Evolutionary conservation across 1,140 invertebrate species (phyloP).

Genomic region (Magallana angulata): DNA sequence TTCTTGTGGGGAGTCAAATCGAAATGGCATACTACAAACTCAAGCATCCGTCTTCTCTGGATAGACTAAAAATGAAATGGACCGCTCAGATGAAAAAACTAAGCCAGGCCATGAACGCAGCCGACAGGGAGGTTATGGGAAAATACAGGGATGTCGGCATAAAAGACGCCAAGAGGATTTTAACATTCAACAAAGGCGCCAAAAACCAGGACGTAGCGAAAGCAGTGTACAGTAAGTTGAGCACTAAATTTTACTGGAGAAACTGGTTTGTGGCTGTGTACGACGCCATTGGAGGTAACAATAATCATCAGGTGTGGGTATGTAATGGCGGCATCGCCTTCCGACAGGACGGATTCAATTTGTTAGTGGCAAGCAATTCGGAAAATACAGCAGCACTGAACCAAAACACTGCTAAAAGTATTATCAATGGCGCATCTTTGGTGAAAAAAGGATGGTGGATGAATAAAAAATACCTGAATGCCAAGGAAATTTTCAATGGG

Average conservation of each 20-base stretch:
- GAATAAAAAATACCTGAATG: not conserved
- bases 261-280: conserved; percentile 24
- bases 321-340: not conserved
- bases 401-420: not conserved
- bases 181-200: not conserved
- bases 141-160: not conserved
- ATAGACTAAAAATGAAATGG: not conserved
- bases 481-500: not conserved
- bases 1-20: not conserved
- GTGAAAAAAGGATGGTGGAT: not conserved
- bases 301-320: not conserved
- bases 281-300: not conserved
- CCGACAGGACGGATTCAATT: not conserved
- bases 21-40: not conserved
- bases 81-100: not conserved
- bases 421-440: not conserved
- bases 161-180: not conserved
- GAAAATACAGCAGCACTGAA: not conserved
- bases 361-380: not conserved
- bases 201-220: not conserved
- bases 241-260: conserved; percentile 1
- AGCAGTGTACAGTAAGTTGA: not conserved
- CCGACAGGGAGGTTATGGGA: not conserved
- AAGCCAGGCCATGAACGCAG: not conserved
- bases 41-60: not conserved